Evolutionary conservation across 2,888 invertebrate species (phyloP), one percentile per base, ranked within the genome.

Genomic region (Mycalesis mineus): DNA sequence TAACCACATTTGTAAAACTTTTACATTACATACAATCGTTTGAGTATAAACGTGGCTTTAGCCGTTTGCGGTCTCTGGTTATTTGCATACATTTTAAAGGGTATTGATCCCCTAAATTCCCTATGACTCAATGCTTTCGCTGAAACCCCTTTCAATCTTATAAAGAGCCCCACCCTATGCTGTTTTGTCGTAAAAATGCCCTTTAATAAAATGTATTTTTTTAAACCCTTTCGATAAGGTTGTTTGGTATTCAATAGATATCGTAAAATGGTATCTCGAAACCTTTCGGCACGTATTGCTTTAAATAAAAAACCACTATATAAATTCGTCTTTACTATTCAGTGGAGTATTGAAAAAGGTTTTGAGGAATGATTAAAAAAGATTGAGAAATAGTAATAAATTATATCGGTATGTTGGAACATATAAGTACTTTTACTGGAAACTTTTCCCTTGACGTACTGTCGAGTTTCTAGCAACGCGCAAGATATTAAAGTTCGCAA

Each of bases 61-160:
- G 22, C n/a, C 17, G 31, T 22, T 52, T 33, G 42, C 52, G 52
- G 33, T 42, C 33, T 15, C 39, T 33, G 31, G 42, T 33, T 52
- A 52, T 52, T 52, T 52, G 41, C 52, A 52, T 52, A 42, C 42
- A 52, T 52, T 52, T 52, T 52, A 52, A 52, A 52, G 52, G 52
- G 39, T 42, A 52, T 52, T 52, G 52, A 52, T 52, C 52, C 51
- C 29, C 42, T 33, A 52, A 52, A 52, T 52, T 42, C 42, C 52
- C 42, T 52, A 42, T 52, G 42, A 52, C 52, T 52, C 31, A 52
- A 52, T 52, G 42, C 42, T 52, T 39, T 52, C n/a, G 42, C 39
- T 42, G 42, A 42, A 52, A 42, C 33, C 42, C 52, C 33, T 52
- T 52, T 52, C 52, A 52, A 42, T 52, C 41, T 41, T 42, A 52